Evolutionary conservation across 2,888 invertebrate species (phyloP), one percentile per base, ranked within the genome.

Genomic region (Coelopa pilipes): DNA sequence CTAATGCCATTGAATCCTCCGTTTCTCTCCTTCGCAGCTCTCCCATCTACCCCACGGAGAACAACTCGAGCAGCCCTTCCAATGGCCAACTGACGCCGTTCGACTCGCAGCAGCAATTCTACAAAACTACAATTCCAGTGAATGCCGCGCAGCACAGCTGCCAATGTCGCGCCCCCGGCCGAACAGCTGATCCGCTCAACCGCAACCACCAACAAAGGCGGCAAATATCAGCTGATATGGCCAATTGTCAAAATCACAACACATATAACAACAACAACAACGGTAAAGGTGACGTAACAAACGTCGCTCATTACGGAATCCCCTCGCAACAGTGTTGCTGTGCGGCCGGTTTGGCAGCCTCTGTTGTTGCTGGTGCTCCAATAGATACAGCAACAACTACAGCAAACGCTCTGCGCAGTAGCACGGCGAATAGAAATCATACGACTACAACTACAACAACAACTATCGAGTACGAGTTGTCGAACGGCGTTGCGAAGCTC

Each of bases 391-490:
- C 34, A 34, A 15, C 73, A 70, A 77, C 62, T 75, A 63, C 72
- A n/a, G 72, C 50, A 49, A 73, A 65, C 24, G 62, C 78, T 55
- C 24, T 76, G 76, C 78, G 78, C 76, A 79, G 75, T 78, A 77
- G 76, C 70, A 78, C 75, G 73, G 63, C 76, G 73, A 81, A 81
- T 81, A 81, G 82, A 80, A 83, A 84, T 84, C 86, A 85, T 83
- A 85, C 86, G 85, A 34, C 34, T 34, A 34, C 34, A 85, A 84
- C 83, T 75, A 85, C 79, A 73, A 84, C 85, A 78, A 85, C 80
- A 74, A 79, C 85, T 77, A 82, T 87, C 80, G 85, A 86, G 82
- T 85, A 84, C 83, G 84, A 85, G 82, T 83, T 87, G 82, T 83
- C 86, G 81, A 84, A 85, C 81, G 82, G 82, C 74, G 76, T 81